Percentiles rank a stretch among this genome's conserved stretches.
Evolutionary conservation across 2,888 invertebrate genomes (phyloP).

Genomic region (Tortricodes alternella): DNA sequence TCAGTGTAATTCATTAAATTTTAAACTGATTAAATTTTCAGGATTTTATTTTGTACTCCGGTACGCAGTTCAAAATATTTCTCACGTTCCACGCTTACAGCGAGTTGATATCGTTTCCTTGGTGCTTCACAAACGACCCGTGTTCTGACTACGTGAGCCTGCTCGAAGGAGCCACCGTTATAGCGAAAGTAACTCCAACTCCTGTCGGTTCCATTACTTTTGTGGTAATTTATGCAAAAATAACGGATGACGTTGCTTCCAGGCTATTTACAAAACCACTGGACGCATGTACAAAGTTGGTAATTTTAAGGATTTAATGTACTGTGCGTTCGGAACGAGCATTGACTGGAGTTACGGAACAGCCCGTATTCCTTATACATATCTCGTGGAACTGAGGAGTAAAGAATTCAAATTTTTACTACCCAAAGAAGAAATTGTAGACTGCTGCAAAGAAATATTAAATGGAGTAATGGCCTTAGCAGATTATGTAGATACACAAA

Average conservation of each 20-base stretch:
- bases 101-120: conserved; percentile 72
- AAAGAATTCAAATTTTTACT: conserved; percentile 63
- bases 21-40: conserved; percentile 40
- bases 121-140: conserved; percentile 68
- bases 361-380: conserved; percentile 70
- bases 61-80: conserved; percentile 70
- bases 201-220: neutral
- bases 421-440: conserved; percentile 62
- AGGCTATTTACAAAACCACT: conserved; percentile 69
- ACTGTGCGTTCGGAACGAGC: conserved; percentile 69
- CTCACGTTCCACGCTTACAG: conserved; percentile 68
- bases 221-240: neutral
- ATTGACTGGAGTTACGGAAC: conserved; percentile 77
- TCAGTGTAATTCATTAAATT: too few relatives aligned
- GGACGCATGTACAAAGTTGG: conserved; percentile 76
- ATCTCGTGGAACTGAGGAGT: conserved; percentile 67
- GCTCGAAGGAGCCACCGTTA: conserved; percentile 68
- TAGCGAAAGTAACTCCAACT: conserved; percentile 61
- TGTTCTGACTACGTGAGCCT: conserved; percentile 70
- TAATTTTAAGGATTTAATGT: conserved; percentile 74
- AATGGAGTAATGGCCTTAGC: conserved; percentile 62
- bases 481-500: conserved; percentile 59
- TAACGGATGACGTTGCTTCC: conserved; percentile 33
- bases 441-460: conserved; percentile 62
- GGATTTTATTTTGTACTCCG: conserved; percentile 71